Evolutionary conservation across 2,888 invertebrate genomes (phyloP).

Genomic region (Mimumesa dahlbomi): DNA sequence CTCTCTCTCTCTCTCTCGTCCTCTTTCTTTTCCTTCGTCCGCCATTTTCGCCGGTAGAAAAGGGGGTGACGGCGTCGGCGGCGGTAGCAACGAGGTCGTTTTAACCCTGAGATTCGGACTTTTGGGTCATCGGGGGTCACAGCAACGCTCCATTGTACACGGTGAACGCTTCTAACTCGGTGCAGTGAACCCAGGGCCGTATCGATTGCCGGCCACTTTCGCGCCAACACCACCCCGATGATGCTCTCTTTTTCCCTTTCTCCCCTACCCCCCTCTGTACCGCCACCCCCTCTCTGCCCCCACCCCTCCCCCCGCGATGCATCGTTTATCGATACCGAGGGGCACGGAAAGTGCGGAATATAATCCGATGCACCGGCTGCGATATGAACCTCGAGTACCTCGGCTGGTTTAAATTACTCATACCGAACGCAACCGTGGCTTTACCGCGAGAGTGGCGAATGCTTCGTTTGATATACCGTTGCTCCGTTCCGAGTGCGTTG

Average conservation of each 20-base stretch:
- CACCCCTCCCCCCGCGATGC: neutral
- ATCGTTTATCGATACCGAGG: constrained; percentile 38
- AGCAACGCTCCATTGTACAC: constrained; percentile 64
- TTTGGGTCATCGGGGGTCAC: constrained; percentile 66
- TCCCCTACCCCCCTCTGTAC: neutral
- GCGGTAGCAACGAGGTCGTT: constrained; percentile 54
- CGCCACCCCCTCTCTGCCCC: neutral
- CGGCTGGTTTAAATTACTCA: too few species aligned
- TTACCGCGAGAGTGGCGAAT: neutral
- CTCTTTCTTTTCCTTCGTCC: neutral
- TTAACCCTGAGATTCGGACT: constrained; percentile 63
- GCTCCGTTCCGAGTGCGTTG: too few species aligned
- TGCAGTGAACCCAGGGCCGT: constrained; percentile 64
- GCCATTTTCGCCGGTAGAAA: constrained; percentile 1
- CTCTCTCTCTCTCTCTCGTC: neutral
- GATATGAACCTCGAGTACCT: too few species aligned
- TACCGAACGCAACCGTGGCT: too few species aligned
- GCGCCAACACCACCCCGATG: too few species aligned
- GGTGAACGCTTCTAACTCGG: constrained; percentile 58
- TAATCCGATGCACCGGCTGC: too few species aligned
- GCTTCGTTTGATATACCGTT: too few species aligned
- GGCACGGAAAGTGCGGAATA: constrained; percentile 5
- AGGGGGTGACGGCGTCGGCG: constrained; percentile 20
- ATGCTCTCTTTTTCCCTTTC: too few species aligned
- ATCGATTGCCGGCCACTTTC: constrained; percentile 37